Evolutionary conservation across 2,888 invertebrate species (phyloP).

Genomic region (Galeopsomyia nigrocyanea): DNA sequence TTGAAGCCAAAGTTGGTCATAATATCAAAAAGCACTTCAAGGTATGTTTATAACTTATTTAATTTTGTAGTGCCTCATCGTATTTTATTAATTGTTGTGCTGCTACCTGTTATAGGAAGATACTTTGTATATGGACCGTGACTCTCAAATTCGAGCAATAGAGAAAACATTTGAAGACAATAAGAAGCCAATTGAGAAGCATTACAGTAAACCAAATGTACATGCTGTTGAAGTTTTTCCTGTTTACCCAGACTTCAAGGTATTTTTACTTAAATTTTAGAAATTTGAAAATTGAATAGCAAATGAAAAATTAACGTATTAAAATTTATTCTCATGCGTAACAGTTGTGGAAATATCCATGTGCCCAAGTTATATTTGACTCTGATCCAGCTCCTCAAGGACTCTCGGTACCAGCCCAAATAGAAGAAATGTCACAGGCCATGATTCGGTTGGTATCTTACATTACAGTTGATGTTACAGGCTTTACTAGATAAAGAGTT

Average conservation of each 20-base stretch:
- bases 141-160: constrained; percentile 97
- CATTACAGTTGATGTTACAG: background rate
- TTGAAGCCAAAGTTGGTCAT: constrained; percentile 99
- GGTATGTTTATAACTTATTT: constrained; percentile 54
- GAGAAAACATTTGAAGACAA: constrained; percentile 97
- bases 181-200: constrained; percentile 86
- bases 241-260: constrained; percentile 94
- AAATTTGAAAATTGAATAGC: constrained; percentile 17
- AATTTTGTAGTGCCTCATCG: background rate
- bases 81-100: constrained; percentile 5
- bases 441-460: constrained; percentile 85
- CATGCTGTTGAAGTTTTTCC: constrained; percentile 89
- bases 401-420: constrained; percentile 87
- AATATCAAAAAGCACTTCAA: constrained; percentile 94
- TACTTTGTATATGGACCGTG: constrained; percentile 95
- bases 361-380: constrained; percentile 98
- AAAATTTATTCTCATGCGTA: too few species aligned
- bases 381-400: constrained; percentile 96
- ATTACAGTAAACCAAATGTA: constrained; percentile 97
- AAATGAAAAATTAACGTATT: background rate
- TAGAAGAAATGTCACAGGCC: constrained; percentile 98
- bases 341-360: constrained; percentile 96
- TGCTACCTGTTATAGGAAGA: constrained; percentile 77
- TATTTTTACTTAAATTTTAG: constrained; percentile 52
- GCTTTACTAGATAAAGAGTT: background rate